Conservation (phyloP, 2,113 vertebrate species). For the Choloepus hoffmanni region DNA sequence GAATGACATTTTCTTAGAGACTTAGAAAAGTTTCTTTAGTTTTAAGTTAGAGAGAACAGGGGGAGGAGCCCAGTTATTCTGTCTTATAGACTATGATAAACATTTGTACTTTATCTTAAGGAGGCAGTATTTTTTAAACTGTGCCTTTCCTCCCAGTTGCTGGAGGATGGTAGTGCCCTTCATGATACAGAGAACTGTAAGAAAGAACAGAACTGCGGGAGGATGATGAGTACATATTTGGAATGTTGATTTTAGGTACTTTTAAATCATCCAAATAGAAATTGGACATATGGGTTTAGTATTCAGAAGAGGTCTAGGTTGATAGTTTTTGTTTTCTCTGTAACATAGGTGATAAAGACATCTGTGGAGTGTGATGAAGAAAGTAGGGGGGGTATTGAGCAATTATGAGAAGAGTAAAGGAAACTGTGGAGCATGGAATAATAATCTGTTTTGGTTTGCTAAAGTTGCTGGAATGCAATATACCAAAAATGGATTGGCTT, state of each 20-base stretch:
- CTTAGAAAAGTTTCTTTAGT: constrained; percentile 3
- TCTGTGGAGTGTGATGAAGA: not conserved
- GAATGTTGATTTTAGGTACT: constrained; percentile 13
- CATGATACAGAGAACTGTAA: not conserved
- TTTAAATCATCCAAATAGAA: not conserved
- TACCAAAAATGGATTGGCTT: no score
- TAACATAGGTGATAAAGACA: not conserved
- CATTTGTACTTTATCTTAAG: constrained; percentile 9
- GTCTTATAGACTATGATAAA: not conserved
- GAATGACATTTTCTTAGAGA: not conserved
- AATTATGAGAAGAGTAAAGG: constrained; percentile 11
- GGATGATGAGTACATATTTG: not conserved
- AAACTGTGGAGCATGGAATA: constrained; percentile 20
- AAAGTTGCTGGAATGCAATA: no score
- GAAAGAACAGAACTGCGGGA: not conserved
- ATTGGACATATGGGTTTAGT: not conserved
- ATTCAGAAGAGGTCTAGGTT: constrained; percentile 9
- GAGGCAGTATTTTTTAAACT: not conserved
- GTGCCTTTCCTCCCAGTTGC: not conserved
- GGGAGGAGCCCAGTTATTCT: not conserved
- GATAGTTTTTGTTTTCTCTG: not conserved
- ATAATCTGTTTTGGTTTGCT: not conserved
- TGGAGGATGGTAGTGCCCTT: not conserved
- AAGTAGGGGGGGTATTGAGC: not conserved
- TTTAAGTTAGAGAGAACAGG: not conserved